A percentile compares a stretch with the other conserved stretches of the same genome.
phyloP scores from a whole-genome alignment of 2,797 vertebrate genomes.

The Gymnoscopelus microlampas region DNA sequence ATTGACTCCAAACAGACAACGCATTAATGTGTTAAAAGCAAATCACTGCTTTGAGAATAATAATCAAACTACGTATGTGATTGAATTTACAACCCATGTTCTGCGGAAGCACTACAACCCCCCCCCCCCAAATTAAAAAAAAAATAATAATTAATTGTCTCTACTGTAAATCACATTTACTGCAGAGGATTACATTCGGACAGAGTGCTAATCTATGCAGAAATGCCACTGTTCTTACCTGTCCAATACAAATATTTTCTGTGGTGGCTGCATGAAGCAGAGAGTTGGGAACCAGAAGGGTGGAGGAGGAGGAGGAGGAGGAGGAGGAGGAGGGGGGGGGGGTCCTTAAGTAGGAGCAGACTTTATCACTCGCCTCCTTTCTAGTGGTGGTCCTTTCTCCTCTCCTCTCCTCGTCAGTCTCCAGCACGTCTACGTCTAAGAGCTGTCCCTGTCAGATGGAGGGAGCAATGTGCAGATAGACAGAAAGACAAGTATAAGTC shows the following conservation, averaged over 20 bases:
- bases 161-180: conserved; percentile 13
- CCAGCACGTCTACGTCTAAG: conserved; percentile 45
- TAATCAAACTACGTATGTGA: background rate
- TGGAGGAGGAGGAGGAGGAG: conserved; percentile 54
- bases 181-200: background rate
- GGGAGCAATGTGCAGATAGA: conserved; percentile 56
- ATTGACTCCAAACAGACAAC: background rate
- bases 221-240: conserved; percentile 47
- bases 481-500: conserved; percentile 46
- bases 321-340: conserved; percentile 54
- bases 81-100: background rate
- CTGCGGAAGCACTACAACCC: background rate
- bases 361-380: conserved; percentile 74
- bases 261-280: conserved; percentile 48
- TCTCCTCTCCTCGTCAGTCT: conserved; percentile 58
- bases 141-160: background rate
- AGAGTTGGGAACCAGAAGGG: conserved; percentile 64
- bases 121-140: background rate
- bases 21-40: background rate
- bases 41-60: background rate
- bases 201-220: conserved; percentile 30
- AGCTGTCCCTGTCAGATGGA: conserved; percentile 68
- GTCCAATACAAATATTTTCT: conserved; percentile 73
- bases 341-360: conserved; percentile 75
- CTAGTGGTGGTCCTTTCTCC: conserved; percentile 68